These are phyloP conservation scores for Ophiothrix spiculata DNA, from an alignment of 35 echinoderm and acorn worm genomes.

Conservation along the genomic window DNA sequence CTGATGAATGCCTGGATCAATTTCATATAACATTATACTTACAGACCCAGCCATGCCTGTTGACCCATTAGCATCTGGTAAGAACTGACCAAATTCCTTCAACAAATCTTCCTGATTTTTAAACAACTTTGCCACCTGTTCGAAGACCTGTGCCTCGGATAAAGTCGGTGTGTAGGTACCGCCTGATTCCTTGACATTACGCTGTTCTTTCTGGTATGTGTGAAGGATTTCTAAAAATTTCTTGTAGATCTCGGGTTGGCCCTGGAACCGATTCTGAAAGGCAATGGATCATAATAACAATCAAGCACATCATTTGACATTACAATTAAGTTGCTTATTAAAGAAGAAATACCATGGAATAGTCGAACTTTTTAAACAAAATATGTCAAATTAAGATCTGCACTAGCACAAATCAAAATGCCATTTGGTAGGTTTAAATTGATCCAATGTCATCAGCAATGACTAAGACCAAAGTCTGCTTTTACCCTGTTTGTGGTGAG, in stretches of 20 bases:
- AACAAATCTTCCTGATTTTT: slow-evolving; percentile 96
- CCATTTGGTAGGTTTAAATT: too few species aligned
- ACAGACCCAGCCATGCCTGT: slow-evolving; percentile 38
- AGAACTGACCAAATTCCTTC: slow-evolving; percentile 97
- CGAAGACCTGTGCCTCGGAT: slow-evolving; percentile 91
- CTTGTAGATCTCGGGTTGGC: slow-evolving; percentile 98
- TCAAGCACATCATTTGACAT: neutral
- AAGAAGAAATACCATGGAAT: too few species aligned
- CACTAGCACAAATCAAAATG: too few species aligned
- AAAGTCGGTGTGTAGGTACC: slow-evolving; percentile 84
- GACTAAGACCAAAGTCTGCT: too few species aligned
- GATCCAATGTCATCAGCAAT: too few species aligned
- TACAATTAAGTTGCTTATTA: too few species aligned
- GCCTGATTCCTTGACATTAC: slow-evolving; percentile 87
- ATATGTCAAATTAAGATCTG: too few species aligned
- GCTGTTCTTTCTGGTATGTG: slow-evolving; percentile 99
- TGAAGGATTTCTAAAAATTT: slow-evolving; percentile 97
- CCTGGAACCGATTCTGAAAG: slow-evolving; percentile 96
- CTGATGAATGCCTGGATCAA: too few species aligned
- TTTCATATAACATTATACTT: neutral
- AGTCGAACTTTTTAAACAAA: too few species aligned
- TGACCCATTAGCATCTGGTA: slow-evolving; percentile 93
- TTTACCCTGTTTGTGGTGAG: too few species aligned
- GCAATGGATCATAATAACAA: neutral
- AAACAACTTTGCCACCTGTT: slow-evolving; percentile 92